Evolutionary conservation across 2,888 invertebrate genomes (phyloP).

Genomic region (Cheilosia pagana): DNA sequence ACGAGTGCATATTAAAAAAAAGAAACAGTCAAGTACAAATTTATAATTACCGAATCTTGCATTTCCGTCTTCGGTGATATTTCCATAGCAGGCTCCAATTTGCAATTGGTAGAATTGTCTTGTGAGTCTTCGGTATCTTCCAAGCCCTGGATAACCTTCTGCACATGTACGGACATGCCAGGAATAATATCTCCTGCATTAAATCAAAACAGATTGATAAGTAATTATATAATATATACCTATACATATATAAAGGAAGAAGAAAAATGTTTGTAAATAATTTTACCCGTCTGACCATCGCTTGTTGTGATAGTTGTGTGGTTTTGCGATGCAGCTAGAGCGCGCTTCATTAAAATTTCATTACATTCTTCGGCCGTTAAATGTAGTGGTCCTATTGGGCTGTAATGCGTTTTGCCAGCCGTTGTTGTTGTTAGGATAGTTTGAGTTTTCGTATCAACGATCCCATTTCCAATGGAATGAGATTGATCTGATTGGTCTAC

Average conservation of each 20-base stretch:
- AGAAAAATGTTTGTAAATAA: neutral
- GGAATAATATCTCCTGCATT: slow-evolving; percentile 82
- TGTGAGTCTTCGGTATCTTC: slow-evolving; percentile 84
- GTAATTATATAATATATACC: no score
- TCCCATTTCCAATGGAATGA: slow-evolving; percentile 82
- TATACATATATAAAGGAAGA: no score
- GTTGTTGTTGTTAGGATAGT: slow-evolving; percentile 82
- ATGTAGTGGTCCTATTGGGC: slow-evolving; percentile 89
- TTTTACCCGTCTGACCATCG: slow-evolving; percentile 81
- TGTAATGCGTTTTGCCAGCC: slow-evolving; percentile 85
- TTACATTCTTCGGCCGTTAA: slow-evolving; percentile 91
- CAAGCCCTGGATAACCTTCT: slow-evolving; percentile 84
- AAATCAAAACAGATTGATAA: slow-evolving; percentile 67
- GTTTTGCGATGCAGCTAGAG: slow-evolving; percentile 87
- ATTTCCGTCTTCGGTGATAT: slow-evolving; percentile 84
- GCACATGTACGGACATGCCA: slow-evolving; percentile 84
- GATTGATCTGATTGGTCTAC: slow-evolving; percentile 83
- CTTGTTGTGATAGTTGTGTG: slow-evolving; percentile 82
- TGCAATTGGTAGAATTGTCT: slow-evolving; percentile 83
- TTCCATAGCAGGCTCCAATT: slow-evolving; percentile 83
- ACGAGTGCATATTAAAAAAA: neutral
- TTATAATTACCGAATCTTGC: slow-evolving; percentile 80
- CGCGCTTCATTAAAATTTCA: slow-evolving; percentile 90
- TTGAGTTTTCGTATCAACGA: slow-evolving; percentile 83
- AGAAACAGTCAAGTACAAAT: neutral